Conservation (phyloP, 2,113 vertebrate genomes). For the Eonycteris spelaea region DNA sequence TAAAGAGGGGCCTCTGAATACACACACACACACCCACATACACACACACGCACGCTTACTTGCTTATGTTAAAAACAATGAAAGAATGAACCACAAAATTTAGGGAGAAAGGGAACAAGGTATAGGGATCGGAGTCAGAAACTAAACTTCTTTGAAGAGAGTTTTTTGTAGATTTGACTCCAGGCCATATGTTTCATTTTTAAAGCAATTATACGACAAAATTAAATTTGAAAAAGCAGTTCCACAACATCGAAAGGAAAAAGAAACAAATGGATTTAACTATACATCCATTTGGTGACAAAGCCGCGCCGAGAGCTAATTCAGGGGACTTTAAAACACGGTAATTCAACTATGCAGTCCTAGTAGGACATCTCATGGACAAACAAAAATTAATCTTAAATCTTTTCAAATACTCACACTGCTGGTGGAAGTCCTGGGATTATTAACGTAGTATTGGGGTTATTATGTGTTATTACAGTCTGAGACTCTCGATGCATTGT, state of each 20-base stretch:
- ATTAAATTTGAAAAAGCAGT: slow-evolving; percentile 35
- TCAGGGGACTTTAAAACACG: neutral
- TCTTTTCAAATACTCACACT: neutral
- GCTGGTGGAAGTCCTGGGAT: neutral
- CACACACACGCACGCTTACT: neutral
- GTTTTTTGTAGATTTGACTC: neutral
- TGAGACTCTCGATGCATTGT: neutral
- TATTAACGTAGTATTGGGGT: neutral
- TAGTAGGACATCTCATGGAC: neutral
- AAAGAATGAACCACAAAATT: slow-evolving; percentile 5
- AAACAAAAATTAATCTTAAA: neutral
- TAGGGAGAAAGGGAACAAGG: neutral
- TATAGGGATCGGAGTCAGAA: neutral
- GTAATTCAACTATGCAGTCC: neutral
- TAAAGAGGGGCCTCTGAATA: neutral
- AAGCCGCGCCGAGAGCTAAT: slow-evolving; percentile 9
- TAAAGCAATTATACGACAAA: slow-evolving; percentile 28
- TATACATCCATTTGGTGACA: neutral
- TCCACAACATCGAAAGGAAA: neutral
- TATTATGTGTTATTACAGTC: neutral
- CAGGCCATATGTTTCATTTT: neutral
- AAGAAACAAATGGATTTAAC: slow-evolving; percentile 19
- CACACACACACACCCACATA: neutral
- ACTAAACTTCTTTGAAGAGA: neutral
- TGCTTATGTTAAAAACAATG: neutral